Conservation (phyloP, 2,888 invertebrate species). For the Deroplatys truncata region DNA sequence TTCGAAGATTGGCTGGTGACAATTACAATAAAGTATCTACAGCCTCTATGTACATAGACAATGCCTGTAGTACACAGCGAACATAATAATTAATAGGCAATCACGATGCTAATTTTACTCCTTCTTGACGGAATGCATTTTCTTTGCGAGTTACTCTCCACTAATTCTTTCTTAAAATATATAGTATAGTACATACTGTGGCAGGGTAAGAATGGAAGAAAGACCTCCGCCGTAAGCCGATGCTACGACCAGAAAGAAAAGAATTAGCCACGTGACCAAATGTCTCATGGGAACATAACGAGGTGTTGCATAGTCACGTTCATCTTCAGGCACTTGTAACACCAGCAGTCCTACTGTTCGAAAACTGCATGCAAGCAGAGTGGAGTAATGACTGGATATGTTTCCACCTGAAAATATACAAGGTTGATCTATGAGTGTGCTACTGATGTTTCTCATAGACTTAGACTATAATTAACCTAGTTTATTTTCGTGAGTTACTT, state of each 20-base stretch:
- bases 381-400: not conserved
- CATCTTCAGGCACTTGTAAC: not conserved
- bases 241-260: not conserved
- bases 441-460: no score
- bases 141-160: no score
- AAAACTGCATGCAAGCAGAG: not conserved
- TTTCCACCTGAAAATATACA: not conserved
- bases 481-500: no score
- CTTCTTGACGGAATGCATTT: no score
- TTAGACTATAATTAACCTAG: no score
- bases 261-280: slow-evolving; percentile 1
- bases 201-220: not conserved
- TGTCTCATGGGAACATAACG: not conserved
- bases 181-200: not conserved
- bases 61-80: no score
- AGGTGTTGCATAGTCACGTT: not conserved
- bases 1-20: no score
- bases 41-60: no score
- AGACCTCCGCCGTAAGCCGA: not conserved
- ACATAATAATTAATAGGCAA: no score
- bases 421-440: no score
- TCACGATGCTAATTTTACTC: no score
- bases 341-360: not conserved
- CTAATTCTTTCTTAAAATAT: not conserved
- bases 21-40: no score